Conservation (phyloP, 1,140 invertebrate genomes). For the Drosophila trapezifrons region DNA sequence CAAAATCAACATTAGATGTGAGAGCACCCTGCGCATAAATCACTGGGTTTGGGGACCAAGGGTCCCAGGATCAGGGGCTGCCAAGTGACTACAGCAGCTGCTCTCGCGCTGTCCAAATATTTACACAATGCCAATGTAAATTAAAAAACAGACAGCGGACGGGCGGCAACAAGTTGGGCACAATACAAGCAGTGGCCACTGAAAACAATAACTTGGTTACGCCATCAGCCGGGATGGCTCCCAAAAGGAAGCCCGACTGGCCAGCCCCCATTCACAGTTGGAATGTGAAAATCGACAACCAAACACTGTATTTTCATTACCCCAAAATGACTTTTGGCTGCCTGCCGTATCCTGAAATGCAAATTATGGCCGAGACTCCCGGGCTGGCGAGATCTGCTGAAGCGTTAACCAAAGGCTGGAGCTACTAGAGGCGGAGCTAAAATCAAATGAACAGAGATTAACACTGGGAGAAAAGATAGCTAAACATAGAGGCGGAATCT, state of each 20-base stretch:
- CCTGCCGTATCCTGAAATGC: constrained; percentile 30
- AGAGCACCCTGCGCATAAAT: constrained; percentile 58
- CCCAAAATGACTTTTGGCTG: constrained; percentile 25
- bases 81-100: constrained; percentile 38
- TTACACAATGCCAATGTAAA: constrained; percentile 82
- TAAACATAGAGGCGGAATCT: no score
- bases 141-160: constrained; percentile 78
- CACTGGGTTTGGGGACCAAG: constrained; percentile 23
- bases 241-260: background rate
- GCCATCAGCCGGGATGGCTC: background rate
- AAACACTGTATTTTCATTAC: constrained; percentile 19
- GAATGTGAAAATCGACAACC: constrained; percentile 4
- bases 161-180: constrained; percentile 80
- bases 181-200: constrained; percentile 48
- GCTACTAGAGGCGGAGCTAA: constrained; percentile 23
- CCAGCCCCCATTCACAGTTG: no score
- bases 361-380: constrained; percentile 36
- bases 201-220: constrained; percentile 42
- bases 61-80: constrained; percentile 19
- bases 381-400: constrained; percentile 26
- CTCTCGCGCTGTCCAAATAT: constrained; percentile 73
- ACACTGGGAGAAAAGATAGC: background rate
- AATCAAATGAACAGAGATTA: constrained; percentile 53
- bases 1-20: constrained; percentile 77
- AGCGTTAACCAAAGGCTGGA: constrained; percentile 63